These are phyloP conservation scores for Bellardia pandia DNA, from an alignment of 2,888 invertebrate species.

Conservation along the genomic window DNA sequence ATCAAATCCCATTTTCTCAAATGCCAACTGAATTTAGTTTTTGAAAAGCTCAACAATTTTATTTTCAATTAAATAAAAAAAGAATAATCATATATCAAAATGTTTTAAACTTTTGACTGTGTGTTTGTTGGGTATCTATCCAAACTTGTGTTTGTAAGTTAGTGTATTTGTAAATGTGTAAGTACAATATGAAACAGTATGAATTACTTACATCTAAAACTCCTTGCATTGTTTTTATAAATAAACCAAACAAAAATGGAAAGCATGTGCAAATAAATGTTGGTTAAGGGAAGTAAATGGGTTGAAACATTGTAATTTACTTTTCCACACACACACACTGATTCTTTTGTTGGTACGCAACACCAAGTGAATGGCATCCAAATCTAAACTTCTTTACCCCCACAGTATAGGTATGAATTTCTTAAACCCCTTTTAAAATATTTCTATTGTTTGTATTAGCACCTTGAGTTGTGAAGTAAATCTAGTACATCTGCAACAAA, in stretches of 20 bases:
- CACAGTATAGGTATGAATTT: background rate
- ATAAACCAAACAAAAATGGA: conserved; percentile 27
- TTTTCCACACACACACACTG: conserved; percentile 35
- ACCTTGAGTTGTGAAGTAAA: conserved; percentile 12
- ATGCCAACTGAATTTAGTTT: no score
- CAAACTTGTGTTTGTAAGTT: conserved; percentile 3
- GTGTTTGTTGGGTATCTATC: background rate
- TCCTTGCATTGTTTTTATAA: conserved; percentile 42
- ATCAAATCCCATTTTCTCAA: no score
- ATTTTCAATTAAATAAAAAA: no score
- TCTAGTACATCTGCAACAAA: conserved; percentile 22
- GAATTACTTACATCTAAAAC: conserved; percentile 40
- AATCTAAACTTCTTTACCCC: conserved; percentile 7
- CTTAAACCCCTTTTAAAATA: conserved; percentile 34
- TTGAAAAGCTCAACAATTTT: no score
- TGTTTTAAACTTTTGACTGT: no score
- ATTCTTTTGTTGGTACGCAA: conserved; percentile 40
- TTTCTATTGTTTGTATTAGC: conserved; percentile 10
- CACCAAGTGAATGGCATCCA: conserved; percentile 17
- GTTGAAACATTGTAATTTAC: conserved; percentile 61
- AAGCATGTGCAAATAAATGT: conserved; percentile 34
- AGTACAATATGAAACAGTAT: conserved; percentile 41
- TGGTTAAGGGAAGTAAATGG: conserved; percentile 56
- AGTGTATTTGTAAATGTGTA: background rate
- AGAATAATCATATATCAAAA: no score